Evolutionary conservation across 2,888 invertebrate species (phyloP), one percentile per base, ranked within the genome.

Genomic region (Megastigmus dorsalis): DNA sequence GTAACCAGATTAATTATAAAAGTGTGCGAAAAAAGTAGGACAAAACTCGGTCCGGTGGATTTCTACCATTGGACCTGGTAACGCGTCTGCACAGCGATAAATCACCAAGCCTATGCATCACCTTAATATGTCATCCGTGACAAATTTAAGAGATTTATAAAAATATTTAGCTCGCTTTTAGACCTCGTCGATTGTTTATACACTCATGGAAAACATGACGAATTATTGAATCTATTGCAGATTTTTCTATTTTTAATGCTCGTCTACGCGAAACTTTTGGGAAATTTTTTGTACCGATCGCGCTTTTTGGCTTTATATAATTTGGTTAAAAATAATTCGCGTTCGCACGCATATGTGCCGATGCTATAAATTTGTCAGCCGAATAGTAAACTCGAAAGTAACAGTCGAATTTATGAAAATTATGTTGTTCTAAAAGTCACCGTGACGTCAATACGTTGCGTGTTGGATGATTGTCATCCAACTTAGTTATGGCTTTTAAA

Each of bases 1-100:
- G n/a, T 23, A 50, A 15, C 18, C 30, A 41, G 36, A 69, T 69
- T 69, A 59, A 60, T 60, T 69, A 69, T 60, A 69, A 38, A n/a
- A 50, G 60, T 30, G 30, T n/a, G n/a, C n/a, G n/a, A 43, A 60
- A 69, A 41, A 60, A 15, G 30, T 60, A 20, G 59, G 52, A 18
- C 50, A 30, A 30, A 52, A 28, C n/a, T 38, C n/a, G n/a, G n/a
- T n/a, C n/a, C 15, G 45, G 43, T 23, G 3, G 23, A 55, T 67
- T 55, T 69, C n/a, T 36, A 20, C 28, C 15, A n/a, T n/a, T n/a
- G n/a, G n/a, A n/a, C n/a, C n/a, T n/a, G n/a, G n/a, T n/a, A n/a
- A n/a, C n/a, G n/a, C n/a, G n/a, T 57, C 50, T 50, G 41, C 69
- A n/a, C n/a, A 50, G 41, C 13, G 50, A 60, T 69, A 26, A 20